These are phyloP conservation scores for Megalops cyprinoides DNA, from an alignment of 2,797 vertebrate species.

Conservation along the genomic window DNA sequence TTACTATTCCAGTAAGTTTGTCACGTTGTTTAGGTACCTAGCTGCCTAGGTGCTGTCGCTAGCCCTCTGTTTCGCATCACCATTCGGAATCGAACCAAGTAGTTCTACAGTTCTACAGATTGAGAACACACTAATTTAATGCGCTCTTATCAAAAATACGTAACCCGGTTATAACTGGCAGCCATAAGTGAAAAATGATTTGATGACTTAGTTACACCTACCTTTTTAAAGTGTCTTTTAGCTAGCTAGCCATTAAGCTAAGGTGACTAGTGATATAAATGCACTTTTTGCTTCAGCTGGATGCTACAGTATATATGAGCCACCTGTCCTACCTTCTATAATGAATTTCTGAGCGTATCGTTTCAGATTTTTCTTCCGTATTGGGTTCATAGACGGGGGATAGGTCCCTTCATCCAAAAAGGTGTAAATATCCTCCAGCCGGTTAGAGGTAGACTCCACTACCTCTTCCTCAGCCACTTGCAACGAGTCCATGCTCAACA, in stretches of 20 bases:
- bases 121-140: background rate
- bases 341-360: conserved; percentile 87
- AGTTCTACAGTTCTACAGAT: too few relatives aligned
- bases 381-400: conserved; percentile 80
- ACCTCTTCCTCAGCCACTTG: conserved; percentile 86
- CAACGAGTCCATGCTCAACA: conserved; percentile 79
- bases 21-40: too few relatives aligned
- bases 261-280: too few relatives aligned
- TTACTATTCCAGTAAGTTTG: too few relatives aligned
- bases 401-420: conserved; percentile 85
- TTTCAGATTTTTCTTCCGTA: conserved; percentile 85
- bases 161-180: background rate
- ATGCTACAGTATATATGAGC: background rate
- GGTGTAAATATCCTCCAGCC: conserved; percentile 83
- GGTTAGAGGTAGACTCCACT: conserved; percentile 77
- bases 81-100: too few relatives aligned
- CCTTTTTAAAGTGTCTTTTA: background rate
- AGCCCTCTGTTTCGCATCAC: too few relatives aligned
- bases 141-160: background rate
- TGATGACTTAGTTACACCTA: background rate
- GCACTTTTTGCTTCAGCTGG: background rate
- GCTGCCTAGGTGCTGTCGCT: too few relatives aligned
- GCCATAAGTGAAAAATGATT: background rate
- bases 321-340: conserved; percentile 71
- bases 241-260: background rate